Conservation (phyloP, 1,140 invertebrate genomes). For the Pissodes strobi region DNA sequence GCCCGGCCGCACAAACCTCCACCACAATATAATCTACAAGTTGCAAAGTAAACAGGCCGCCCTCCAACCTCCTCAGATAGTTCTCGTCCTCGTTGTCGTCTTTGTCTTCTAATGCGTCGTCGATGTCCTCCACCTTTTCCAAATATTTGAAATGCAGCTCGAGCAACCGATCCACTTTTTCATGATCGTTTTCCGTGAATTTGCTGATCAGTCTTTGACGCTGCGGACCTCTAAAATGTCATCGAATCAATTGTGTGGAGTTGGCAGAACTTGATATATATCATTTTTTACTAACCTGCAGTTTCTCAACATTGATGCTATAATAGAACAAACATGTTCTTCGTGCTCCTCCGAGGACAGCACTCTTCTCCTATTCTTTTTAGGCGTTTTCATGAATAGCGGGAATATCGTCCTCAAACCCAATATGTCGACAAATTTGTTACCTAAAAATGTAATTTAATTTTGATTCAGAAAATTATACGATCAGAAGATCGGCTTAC, state of each 20-base stretch:
- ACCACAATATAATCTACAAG: constrained; percentile 94
- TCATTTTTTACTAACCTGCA: constrained; percentile 59
- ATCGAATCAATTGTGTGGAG: neutral
- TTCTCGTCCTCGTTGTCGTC: constrained; percentile 80
- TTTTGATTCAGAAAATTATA: neutral
- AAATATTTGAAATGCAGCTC: constrained; percentile 98
- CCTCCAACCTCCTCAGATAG: constrained; percentile 87
- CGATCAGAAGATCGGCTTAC: constrained; percentile 11
- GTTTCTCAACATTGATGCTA: constrained; percentile 90
- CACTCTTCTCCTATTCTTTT: constrained; percentile 76
- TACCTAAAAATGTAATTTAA: constrained; percentile 58
- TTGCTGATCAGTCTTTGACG: constrained; percentile 89
- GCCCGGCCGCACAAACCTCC: constrained; percentile 82
- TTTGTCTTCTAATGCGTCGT: constrained; percentile 62
- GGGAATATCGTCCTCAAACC: constrained; percentile 96
- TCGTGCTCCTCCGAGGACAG: constrained; percentile 87
- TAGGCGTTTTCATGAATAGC: constrained; percentile 98
- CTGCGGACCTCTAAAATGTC: constrained; percentile 72
- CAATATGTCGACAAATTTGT: constrained; percentile 98
- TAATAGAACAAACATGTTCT: constrained; percentile 94
- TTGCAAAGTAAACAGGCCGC: constrained; percentile 94
- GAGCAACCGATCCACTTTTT: constrained; percentile 95
- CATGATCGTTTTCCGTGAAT: constrained; percentile 97
- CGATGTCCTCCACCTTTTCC: constrained; percentile 88
- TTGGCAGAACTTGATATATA: neutral